These are phyloP conservation scores for Phymanthus crucifer DNA, from an alignment of 92 coral and sea anemone genomes.

Conservation along the genomic window DNA sequence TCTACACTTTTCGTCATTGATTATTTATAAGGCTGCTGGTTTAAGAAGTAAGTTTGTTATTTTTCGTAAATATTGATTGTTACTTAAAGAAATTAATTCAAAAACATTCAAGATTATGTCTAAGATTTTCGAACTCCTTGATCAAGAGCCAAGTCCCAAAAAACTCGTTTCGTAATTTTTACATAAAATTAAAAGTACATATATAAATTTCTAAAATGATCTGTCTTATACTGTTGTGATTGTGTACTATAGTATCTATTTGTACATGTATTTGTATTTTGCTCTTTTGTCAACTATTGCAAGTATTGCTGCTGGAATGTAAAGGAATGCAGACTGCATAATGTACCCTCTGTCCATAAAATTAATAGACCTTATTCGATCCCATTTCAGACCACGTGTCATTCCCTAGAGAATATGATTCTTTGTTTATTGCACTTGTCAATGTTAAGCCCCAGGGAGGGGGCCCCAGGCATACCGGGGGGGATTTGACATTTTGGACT, in stretches of 20 bases:
- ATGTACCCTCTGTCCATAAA: not conserved
- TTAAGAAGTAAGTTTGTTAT: constrained; percentile 10
- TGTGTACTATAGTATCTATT: not conserved
- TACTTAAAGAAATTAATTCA: not conserved
- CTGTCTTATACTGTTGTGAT: not conserved
- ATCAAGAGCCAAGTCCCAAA: not conserved
- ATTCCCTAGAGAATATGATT: too few relatives aligned
- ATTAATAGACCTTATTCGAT: not conserved
- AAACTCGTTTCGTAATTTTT: not conserved
- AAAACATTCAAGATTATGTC: not conserved
- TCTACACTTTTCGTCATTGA: constrained; percentile 15
- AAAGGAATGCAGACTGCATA: not conserved
- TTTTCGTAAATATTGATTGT: not conserved
- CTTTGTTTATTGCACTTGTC: too few relatives aligned
- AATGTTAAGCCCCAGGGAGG: too few relatives aligned
- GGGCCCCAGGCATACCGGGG: too few relatives aligned
- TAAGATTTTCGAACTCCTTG: not conserved
- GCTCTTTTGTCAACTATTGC: not conserved
- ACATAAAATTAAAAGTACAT: not conserved
- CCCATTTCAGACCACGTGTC: not conserved
- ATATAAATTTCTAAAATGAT: not conserved
- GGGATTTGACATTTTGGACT: too few relatives aligned
- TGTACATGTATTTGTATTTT: not conserved
- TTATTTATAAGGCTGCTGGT: constrained; percentile 14
- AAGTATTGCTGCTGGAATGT: not conserved